Base-by-base conservation (phyloP, 35 echinoderm and acorn worm genomes). In the Amphiura filiformis region DNA sequence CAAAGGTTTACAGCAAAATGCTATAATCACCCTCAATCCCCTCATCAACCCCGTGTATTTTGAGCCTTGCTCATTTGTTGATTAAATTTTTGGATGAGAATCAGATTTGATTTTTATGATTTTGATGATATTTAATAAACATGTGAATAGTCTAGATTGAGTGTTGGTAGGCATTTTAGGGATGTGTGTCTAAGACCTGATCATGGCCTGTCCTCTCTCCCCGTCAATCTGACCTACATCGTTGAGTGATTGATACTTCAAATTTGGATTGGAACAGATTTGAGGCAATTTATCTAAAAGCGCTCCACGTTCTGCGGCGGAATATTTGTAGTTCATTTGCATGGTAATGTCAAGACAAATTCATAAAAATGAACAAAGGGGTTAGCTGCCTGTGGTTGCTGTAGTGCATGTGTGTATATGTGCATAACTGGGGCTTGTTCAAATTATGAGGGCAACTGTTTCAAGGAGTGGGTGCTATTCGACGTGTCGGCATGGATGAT, bases 261-360 rank as follows among this genome's bases (percentile, higher is more conserved):
- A 70, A 70, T 70, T 70, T 26, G 61, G 61, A 70, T 70, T 70
- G 61, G 17, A 70, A 30, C 7, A 70, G 61, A 70, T 70, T 70
- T 70, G 61, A 70, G 61, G 61, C 61, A 70, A 70, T 70, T 70
- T 70, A 23, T 70, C 17, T 70, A 70, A 70, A 70, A 70, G 61
- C 61, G 61, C 61, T 52, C 61, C 4, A n/a, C 61, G 61, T 70
- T 70, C 26, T 70, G 15, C 17, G 26, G 15, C 17, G 26, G 61
- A 70, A 70, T 70, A 70, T 70, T 70, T 70, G 28, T 30, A 70
- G 61, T 70, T 70, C 61, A 70, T 70, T 70, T 70, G 61, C 61
- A 70, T 70, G 7, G 61, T 70, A 70, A 70, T 70, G 61, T n/a
- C 7, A 70, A 70, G 28, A 26, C 61, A 70, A 70, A 5, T 47